These are phyloP conservation scores for Porites lutea DNA, from an alignment of 64 coral and sea anemone genomes.

Conservation along the genomic window DNA sequence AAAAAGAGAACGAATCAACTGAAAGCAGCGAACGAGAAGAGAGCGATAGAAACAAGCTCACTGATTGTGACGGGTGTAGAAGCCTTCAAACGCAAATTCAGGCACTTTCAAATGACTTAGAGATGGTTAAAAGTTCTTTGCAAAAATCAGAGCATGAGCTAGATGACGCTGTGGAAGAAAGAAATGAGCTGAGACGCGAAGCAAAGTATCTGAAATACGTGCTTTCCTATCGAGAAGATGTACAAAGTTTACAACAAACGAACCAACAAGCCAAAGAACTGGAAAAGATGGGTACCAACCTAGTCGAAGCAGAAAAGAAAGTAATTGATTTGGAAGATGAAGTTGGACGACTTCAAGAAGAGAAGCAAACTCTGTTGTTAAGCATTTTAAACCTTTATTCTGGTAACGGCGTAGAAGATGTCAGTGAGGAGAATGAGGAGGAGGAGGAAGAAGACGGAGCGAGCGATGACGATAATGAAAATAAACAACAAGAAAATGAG, in stretches of 20 bases:
- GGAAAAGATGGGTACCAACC: slow-evolving; percentile 73
- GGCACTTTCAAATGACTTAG: slow-evolving; percentile 51
- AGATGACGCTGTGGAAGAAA: slow-evolving; percentile 67
- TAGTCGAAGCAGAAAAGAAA: slow-evolving; percentile 87
- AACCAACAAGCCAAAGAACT: slow-evolving; percentile 70
- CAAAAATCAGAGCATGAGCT: slow-evolving; percentile 53
- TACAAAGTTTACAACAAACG: slow-evolving; percentile 59
- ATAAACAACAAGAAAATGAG: slow-evolving; percentile 26
- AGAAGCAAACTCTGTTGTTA: slow-evolving; percentile 82
- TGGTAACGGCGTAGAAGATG: slow-evolving; percentile 64
- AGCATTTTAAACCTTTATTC: slow-evolving; percentile 83
- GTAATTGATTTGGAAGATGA: slow-evolving; percentile 86
- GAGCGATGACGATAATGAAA: slow-evolving; percentile 23
- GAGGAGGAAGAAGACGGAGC: slow-evolving; percentile 15
- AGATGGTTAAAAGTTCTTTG: slow-evolving; percentile 46
- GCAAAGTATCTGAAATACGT: slow-evolving; percentile 88
- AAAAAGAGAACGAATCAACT: slow-evolving; percentile 30
- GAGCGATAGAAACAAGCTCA: not conserved
- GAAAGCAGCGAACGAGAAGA: not conserved
- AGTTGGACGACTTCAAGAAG: slow-evolving; percentile 76
- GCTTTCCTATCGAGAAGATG: slow-evolving; percentile 86
- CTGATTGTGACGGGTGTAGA: slow-evolving; percentile 59
- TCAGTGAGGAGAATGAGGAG: slow-evolving; percentile 11
- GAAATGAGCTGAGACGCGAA: slow-evolving; percentile 68
- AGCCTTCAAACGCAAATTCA: slow-evolving; percentile 54